A percentile compares a stretch with the other conserved stretches of the same genome.
Evolutionary conservation across 2,888 invertebrate species (phyloP).

Genomic region (Coronaproctus castanopsis): DNA sequence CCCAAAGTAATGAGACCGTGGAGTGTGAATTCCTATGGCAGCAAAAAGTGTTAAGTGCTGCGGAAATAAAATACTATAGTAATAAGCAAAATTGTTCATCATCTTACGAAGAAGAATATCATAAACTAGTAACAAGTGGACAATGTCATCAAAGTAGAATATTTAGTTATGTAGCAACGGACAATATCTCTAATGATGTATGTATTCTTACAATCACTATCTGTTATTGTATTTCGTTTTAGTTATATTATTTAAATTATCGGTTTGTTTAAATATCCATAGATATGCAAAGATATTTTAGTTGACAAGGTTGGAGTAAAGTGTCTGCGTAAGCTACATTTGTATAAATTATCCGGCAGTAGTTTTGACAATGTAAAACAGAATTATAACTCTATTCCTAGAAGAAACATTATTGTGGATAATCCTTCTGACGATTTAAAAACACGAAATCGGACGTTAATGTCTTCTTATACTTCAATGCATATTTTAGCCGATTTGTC

Average conservation of each 20-base stretch:
- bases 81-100: conserved; percentile 1
- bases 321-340: background rate
- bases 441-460: conserved; percentile 11
- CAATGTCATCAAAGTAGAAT: conserved; percentile 1
- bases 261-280: too few species aligned
- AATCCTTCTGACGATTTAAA: conserved; percentile 10
- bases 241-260: too few species aligned
- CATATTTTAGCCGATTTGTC: conserved; percentile 12
- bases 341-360: background rate
- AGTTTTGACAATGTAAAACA: background rate
- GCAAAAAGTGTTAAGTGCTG: conserved; percentile 7
- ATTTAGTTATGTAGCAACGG: conserved; percentile 7
- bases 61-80: conserved; percentile 5
- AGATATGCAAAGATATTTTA: background rate
- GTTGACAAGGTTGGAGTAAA: background rate
- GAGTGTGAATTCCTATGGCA: conserved; percentile 11
- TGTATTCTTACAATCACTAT: too few species aligned
- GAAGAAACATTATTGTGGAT: conserved; percentile 8
- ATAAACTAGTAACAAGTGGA: background rate
- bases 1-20: conserved; percentile 8
- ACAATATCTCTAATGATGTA: conserved; percentile 2
- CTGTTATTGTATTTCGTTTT: too few species aligned
- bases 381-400: background rate
- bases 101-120: conserved; percentile 6
- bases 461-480: conserved; percentile 9